Evolutionary conservation across 1,140 invertebrate genomes (phyloP), one percentile per base, ranked within the genome.

Genomic region (Pogonomyrmex californicus): DNA sequence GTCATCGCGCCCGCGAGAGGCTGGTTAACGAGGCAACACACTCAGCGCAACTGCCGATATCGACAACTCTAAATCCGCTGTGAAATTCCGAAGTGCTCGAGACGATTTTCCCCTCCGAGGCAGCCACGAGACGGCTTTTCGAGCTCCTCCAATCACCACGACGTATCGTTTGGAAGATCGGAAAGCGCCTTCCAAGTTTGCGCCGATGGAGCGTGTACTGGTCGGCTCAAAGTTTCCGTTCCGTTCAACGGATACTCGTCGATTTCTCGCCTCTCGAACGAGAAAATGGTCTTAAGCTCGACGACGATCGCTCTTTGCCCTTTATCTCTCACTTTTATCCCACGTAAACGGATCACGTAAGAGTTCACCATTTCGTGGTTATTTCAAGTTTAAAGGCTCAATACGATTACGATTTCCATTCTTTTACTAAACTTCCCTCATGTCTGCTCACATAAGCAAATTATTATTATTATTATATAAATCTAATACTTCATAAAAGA

Each of bases 231-330:
- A 41, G 79, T 60, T 82, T 60, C 54, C 54, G 54, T 83, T 73
- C 7, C 41, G 54, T n/a, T 81, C 77, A 58, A 60, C 41, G 41
- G 38, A 73, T 82, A 60, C 54, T 75, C 65, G 65, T 56, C 79
- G 38, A 83, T 75, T n/a, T 79, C 54, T 17, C 47, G 41, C 4
- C 17, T 9, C 54, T 83, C 79, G 44, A 83, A 83, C 54, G 68
- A 83, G 79, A 83, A 82, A 83, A 83, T 83, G 68, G 68, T 83
- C 68, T 83, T 49, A 83, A 60, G 68, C 51, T 41, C 79, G 54
- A 82, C 54, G 33, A 73, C 79, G 38, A 81, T 54, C 47, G 30
- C 30, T 49, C 75, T 66, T 38, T 56, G n/a, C 47, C 44, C 66
- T 62, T 68, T 79, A 58, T 86, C 65, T 58, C 54, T 60, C 41